Base-by-base conservation (phyloP, 2,888 invertebrate species). In the Torymus aiolomorphi region DNA sequence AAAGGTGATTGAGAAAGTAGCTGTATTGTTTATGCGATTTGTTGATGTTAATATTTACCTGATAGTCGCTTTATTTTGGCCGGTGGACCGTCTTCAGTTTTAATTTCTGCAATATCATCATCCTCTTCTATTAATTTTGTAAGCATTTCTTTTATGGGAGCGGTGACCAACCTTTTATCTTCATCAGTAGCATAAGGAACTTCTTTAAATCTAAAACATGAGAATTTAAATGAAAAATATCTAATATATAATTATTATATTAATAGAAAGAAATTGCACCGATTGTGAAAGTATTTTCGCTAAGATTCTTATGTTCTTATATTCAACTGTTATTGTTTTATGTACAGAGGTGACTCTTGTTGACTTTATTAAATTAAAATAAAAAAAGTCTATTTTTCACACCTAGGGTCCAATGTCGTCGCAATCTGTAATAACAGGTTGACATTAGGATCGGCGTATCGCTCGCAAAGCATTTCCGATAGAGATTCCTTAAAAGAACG, bases 401-500 rank as follows among this genome's bases (percentile, higher is more conserved):
- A 89, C 88, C 91, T 89, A 3, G 92, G 92, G 87, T 92, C 92
- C 16, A 92, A 84, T 18, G 91, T 90, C 5, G 92, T 91, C 4
- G 92, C 90, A 63, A 91, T 90, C 85, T 91, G 91, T 61, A 92
- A 86, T 24, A 91, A 83, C 18, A 90, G 84, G 49, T 88, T 90
- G 2, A 91, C 90, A 74, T 87, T 87, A 10, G 85, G 82, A 76
- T 91, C 89, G 0, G 88, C 86, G 65, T 91, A 92, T 80, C 90
- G 89, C 74, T 86, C 89, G 54, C 84, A 87, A 8, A 91, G 87
- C 87, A 89, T 89, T 31, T 90, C 87, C 0, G 90, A 89, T 3
- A 92, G 85, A 1, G 88, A 88, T 80, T 89, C 88, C 81, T 92
- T 92, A 57, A 92, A 88, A 11, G 86, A 82, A 57, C 84, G 85